phyloP scores from a whole-genome alignment of 2,113 vertebrate species.

The Salminus brasiliensis region DNA sequence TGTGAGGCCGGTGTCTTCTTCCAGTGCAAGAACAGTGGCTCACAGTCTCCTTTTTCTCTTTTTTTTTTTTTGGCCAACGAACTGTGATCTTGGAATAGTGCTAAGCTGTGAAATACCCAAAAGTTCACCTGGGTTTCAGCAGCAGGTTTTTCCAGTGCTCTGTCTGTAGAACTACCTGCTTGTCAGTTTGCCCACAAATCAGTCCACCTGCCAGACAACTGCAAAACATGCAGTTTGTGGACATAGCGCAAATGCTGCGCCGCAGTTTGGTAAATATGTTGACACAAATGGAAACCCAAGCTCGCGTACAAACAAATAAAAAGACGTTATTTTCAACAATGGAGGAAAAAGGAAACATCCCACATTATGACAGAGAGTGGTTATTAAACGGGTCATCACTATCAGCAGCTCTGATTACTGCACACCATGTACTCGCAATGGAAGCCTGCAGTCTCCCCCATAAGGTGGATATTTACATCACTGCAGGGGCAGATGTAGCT shows the following conservation, averaged over 20 bases:
- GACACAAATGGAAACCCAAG: neutral
- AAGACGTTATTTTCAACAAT: neutral
- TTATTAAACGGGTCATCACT: neutral
- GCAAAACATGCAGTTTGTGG: neutral
- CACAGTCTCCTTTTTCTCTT: neutral
- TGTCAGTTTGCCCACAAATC: neutral
- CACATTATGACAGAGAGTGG: neutral
- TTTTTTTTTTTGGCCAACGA: neutral
- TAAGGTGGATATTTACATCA: constrained; percentile 21
- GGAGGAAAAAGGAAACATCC: neutral
- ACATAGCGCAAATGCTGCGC: neutral
- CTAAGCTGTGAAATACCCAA: constrained; percentile 18
- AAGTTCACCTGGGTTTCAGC: neutral
- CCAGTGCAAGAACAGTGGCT: constrained; percentile 15
- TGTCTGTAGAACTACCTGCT: neutral
- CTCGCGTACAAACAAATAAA: too few species aligned
- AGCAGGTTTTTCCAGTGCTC: neutral
- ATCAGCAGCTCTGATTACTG: neutral
- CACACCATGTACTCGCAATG: neutral
- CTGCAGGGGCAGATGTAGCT: constrained; percentile 20
- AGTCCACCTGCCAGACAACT: neutral
- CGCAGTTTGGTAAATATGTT: neutral
- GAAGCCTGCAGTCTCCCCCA: constrained; percentile 7
- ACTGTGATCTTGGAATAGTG: neutral
- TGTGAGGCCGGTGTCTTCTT: neutral